Percentiles rank a stretch among this genome's conserved stretches.
Conservation (phyloP, 2,113 vertebrate species). For the Labrus mixtus region DNA sequence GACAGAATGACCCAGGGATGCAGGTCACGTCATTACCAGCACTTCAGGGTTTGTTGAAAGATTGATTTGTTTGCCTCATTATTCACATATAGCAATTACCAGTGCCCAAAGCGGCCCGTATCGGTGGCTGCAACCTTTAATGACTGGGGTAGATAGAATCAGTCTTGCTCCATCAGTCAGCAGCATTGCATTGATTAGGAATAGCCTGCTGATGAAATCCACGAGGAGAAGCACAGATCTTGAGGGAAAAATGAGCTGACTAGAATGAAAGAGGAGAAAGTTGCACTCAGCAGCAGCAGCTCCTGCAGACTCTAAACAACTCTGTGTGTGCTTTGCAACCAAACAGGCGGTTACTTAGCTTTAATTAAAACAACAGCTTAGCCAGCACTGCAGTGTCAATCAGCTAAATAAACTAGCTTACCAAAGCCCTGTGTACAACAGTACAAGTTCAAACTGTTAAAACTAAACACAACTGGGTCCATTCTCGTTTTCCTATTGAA, state of each 20-base stretch:
- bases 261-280: conserved; percentile 39
- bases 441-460: conserved; percentile 9
- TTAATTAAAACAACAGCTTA: conserved; percentile 61
- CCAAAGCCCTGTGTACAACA: conserved; percentile 23
- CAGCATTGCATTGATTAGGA: conserved; percentile 66
- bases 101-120: conserved; percentile 32
- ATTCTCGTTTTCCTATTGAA: background rate
- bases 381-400: conserved; percentile 26
- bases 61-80: conserved; percentile 66
- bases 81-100: conserved; percentile 52
- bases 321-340: conserved; percentile 49
- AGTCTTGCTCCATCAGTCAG: conserved; percentile 62
- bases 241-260: conserved; percentile 50
- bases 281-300: conserved; percentile 37
- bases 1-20: conserved; percentile 10
- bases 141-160: conserved; percentile 50
- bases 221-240: conserved; percentile 19
- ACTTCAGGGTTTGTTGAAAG: conserved; percentile 36
- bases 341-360: conserved; percentile 46
- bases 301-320: conserved; percentile 42
- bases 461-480: conserved; percentile 13
- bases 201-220: conserved; percentile 60
- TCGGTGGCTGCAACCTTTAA: conserved; percentile 51
- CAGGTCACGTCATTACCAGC: conserved; percentile 44
- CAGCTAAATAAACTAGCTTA: conserved; percentile 24